A percentile compares a stretch with the other conserved stretches of the same genome.
Evolutionary conservation across 2,888 invertebrate genomes (phyloP).

Genomic region (Gastracanthus pulcherrimus): DNA sequence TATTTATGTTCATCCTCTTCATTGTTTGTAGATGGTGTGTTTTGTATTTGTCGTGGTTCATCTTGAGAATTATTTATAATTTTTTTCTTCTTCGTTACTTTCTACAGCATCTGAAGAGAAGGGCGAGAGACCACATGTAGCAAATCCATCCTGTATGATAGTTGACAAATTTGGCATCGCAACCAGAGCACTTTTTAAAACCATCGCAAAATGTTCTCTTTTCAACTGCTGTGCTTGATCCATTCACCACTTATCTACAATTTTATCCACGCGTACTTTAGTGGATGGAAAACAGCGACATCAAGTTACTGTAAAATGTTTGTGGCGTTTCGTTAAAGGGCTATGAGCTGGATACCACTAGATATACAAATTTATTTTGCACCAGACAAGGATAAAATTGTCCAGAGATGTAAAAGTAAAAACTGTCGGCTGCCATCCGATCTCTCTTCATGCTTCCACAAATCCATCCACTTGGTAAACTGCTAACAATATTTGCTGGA

Average conservation of each 20-base stretch:
- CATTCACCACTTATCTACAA: constrained; percentile 20
- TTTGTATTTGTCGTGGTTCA: neutral
- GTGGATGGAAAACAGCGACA: constrained; percentile 44
- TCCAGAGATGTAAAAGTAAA: constrained; percentile 61
- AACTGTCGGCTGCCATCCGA: constrained; percentile 62
- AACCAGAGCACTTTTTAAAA: constrained; percentile 46
- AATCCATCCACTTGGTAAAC: constrained; percentile 56
- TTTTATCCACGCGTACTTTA: constrained; percentile 37
- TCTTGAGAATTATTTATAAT: neutral
- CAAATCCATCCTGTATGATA: constrained; percentile 41
- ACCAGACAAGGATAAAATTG: constrained; percentile 61
- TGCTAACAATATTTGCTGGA: constrained; percentile 63
- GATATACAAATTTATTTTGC: constrained; percentile 57
- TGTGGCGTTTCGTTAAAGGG: constrained; percentile 39
- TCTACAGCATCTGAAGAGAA: constrained; percentile 24
- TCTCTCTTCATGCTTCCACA: constrained; percentile 61
- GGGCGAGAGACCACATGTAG: constrained; percentile 13
- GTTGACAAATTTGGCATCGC: constrained; percentile 30
- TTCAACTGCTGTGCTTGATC: constrained; percentile 11
- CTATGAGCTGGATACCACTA: constrained; percentile 55
- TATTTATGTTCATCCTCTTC: neutral
- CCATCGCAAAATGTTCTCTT: constrained; percentile 35
- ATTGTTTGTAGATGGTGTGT: neutral
- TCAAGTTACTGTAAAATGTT: constrained; percentile 40
- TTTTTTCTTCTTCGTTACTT: neutral